A percentile compares a stretch with the other conserved stretches of the same genome.
These are phyloP conservation scores for Ceraclea dissimilis DNA, from an alignment of 2,888 invertebrate species.

Conservation along the genomic window DNA sequence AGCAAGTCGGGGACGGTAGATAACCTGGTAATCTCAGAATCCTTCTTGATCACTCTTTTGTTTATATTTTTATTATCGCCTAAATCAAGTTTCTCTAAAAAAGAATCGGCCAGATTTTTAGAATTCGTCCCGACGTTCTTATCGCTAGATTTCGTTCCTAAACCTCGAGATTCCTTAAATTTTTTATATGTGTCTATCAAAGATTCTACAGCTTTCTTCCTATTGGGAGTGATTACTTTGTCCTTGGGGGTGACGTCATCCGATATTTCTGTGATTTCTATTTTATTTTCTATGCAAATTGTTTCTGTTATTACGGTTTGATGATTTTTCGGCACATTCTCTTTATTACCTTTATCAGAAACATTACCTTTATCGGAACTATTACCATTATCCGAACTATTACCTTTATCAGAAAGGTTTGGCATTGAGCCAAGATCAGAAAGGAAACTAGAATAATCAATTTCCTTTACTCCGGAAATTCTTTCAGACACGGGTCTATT, in stretches of 20 bases:
- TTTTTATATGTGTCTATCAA: slow-evolving; percentile 13
- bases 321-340: slow-evolving; percentile 9
- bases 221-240: slow-evolving; percentile 1
- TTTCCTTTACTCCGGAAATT: slow-evolving; percentile 18
- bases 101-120: slow-evolving; percentile 8
- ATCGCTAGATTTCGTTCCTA: slow-evolving; percentile 5
- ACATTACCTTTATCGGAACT: slow-evolving; percentile 9
- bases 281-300: slow-evolving; percentile 6
- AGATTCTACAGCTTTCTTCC: slow-evolving; percentile 9
- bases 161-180: slow-evolving; percentile 12
- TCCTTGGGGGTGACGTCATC: neutral
- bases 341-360: too few relatives aligned
- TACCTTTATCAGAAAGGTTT: slow-evolving; percentile 11
- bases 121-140: neutral
- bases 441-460: slow-evolving; percentile 17
- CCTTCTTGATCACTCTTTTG: neutral
- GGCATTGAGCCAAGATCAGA: slow-evolving; percentile 14
- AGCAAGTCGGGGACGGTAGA: slow-evolving; percentile 12
- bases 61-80: slow-evolving; percentile 4
- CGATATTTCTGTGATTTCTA: neutral
- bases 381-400: slow-evolving; percentile 9
- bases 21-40: neutral
- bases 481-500: slow-evolving; percentile 6
- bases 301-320: slow-evolving; percentile 3
- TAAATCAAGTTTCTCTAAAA: slow-evolving; percentile 12